These are phyloP conservation scores for Myotis brandtii DNA, from an alignment of 2,113 vertebrate genomes.

Conservation along the genomic window DNA sequence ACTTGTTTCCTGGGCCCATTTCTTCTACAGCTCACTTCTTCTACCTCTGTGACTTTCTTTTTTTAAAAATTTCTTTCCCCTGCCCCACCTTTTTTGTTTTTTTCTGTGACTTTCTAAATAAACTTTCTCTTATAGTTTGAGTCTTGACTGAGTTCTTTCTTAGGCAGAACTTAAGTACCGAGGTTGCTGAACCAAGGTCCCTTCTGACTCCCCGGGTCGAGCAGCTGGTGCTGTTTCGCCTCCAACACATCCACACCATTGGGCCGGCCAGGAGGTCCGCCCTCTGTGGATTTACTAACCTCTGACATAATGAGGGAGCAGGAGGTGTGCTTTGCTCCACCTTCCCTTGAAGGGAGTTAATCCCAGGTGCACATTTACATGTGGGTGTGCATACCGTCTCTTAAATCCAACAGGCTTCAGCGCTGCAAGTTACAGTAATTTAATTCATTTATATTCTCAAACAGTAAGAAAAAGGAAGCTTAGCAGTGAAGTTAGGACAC, in stretches of 20 bases:
- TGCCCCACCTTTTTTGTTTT: background rate
- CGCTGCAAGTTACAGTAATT: background rate
- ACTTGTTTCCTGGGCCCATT: background rate
- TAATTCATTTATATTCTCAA: background rate
- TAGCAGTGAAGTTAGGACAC: background rate
- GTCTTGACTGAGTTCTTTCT: background rate
- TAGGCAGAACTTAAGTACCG: background rate
- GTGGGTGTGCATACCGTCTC: background rate
- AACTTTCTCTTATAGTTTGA: background rate
- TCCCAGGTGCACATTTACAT: background rate
- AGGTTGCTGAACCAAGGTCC: background rate
- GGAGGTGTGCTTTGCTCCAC: background rate
- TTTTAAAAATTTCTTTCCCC: background rate
- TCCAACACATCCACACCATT: background rate
- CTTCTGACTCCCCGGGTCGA: background rate
- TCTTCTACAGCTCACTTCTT: background rate
- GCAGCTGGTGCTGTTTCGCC: background rate
- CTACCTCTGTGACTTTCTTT: background rate
- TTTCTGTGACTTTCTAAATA: background rate
- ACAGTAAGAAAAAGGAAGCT: background rate
- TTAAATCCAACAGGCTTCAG: background rate
- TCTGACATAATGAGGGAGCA: conserved; percentile 26
- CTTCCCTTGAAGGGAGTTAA: background rate
- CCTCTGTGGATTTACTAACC: conserved; percentile 54
- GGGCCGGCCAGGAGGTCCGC: conserved; percentile 50